Base-by-base conservation (phyloP, 1,140 invertebrate species). In the Macrosteles quadrilineatus region DNA sequence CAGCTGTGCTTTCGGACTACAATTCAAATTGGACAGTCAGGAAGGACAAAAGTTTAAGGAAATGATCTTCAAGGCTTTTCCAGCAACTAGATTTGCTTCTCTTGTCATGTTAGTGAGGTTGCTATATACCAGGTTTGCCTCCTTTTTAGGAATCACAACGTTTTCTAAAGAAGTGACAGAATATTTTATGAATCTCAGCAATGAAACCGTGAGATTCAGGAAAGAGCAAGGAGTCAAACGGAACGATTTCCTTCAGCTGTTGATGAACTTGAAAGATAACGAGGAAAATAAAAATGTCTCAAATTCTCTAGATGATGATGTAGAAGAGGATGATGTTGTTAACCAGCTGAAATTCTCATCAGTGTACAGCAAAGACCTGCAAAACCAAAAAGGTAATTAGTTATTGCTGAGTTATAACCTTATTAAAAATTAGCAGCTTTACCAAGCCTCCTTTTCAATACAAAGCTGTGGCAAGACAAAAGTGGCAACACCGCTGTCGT, bases 1-100 rank as follows among this genome's bases (percentile, higher is more conserved):
- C n/a, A 78, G 78, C 0, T 77, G 75, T 65, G 78, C 77, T 27
- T 80, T 81, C 73, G 80, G 80, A 14, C 71, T 81, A 25, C 30
- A 74, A 21, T 31, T 68, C 6, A 47, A 73, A 12, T 23, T 17
- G 25, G 21, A 23, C 27, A 27, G 31, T 14, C 36, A 32, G 21
- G 9, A 47, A n/a, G 27, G 14, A 2, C n/a, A 53, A 30, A 23
- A 27, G n/a, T 69, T 64, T 27, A 36, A 36, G 23, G 29, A 67
- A 53, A 27, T 62, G 3, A 25, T 31, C 9, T 67, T 65, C 45
- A 40, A 47, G 23, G 36, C 57, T 23, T 69, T 69, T 31, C 30
- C 21, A 14, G 14, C 19, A 36, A 59, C 53, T 14, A 27, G 31
- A 31, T 17, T 55, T 12, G n/a, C 29, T 29, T 29, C 30, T 29